Base-by-base conservation (phyloP, 2,888 invertebrate species). In the Cryptocephalus primarius region DNA sequence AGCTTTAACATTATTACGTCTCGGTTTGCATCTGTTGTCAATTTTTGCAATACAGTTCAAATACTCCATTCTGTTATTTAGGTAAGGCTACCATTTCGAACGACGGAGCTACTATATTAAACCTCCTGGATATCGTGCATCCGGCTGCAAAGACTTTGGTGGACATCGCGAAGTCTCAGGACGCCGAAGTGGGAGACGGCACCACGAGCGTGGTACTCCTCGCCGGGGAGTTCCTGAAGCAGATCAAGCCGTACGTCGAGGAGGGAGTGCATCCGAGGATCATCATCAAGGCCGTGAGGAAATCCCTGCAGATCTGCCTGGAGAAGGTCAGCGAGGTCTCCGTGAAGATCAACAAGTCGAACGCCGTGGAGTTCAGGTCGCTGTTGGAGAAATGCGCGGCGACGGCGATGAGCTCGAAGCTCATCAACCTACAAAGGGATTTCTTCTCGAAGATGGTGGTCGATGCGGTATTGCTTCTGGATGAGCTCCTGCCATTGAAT, bases 71-170 rank as follows among this genome's bases (percentile, higher is more conserved):
- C 6, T 6, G 22, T 22, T 22, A 22, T 22, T 6, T 22, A 22
- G 22, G 36, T 36, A 92, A 89, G 66, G 88, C 95, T 0, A 95
- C 95, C 2, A 97, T 99, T 58, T 97, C 97, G 1, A 99, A 99
- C 66, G 99, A 99, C 72, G 99, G 99, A 10, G 99, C 99, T 8
- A 99, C 99, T 0, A 97, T 99, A 52, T 83, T 99, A 80, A 97
- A 96, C 72, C 77, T 95, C n/a, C 67, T 99, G 59, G 96, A 99
- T 63, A 88, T 99, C 61, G 84, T 99, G 14, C 99, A 99, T 71
- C 99, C 99, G 0, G 99, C 99, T 14, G 99, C 96, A 0, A 94
- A 90, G 70, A 95, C 93, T 0, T 72, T 99, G 54, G 97, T 99
- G 3, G 99, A 99, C 65, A 99, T 99, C 58, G 99, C 99, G 14